Base-by-base conservation (phyloP, 1,140 invertebrate species). In the Platyscapa corneri region DNA sequence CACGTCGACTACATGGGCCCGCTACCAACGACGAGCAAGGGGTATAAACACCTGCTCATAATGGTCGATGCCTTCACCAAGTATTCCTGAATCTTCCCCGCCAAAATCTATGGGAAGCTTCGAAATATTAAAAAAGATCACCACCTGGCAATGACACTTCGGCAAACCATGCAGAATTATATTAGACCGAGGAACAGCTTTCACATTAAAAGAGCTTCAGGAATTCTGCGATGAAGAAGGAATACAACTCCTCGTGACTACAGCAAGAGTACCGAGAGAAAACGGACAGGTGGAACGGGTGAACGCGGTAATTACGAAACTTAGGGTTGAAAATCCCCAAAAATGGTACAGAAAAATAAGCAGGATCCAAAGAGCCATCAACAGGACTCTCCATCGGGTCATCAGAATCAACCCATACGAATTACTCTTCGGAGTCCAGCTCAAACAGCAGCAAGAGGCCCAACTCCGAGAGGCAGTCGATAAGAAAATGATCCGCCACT, bases 1-100 rank as follows among this genome's bases (percentile, higher is more conserved):
- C 89, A 90, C 78, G 49, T 90, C 1, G 87, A 90, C 37, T 89
- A 90, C 79, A 27, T 89, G 14, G 89, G 30, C 3, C 65, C 65
- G 6, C 27, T 67, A 30, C 30, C 65, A 12, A 8, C 65, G 3
- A 67, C 65, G 5, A 32, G 14, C 30, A 67, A 67, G 14, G 6
- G 14, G 30, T 67, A 67, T 67, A 67, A 67, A 32, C 65, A 67
- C 14, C 5, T 64, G 27, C 18, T 64, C 3, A 16, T 23, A 3
- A 16, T n/a, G 18, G 20, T 64, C 20, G 56, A 64, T n/a, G 6
- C 60, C 6, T 64, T 64, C 20, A 64, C 60, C 18, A 64, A 64
- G 88, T 64, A 8, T n/a, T 5, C 18, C 3, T 64, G 60, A 16
- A 10, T 64, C 18, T 64, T 10, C 18, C 60, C 60, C 5, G 20